Evolutionary conservation across 2,888 invertebrate species (phyloP).

Genomic region (Eugnorisma glareosa): DNA sequence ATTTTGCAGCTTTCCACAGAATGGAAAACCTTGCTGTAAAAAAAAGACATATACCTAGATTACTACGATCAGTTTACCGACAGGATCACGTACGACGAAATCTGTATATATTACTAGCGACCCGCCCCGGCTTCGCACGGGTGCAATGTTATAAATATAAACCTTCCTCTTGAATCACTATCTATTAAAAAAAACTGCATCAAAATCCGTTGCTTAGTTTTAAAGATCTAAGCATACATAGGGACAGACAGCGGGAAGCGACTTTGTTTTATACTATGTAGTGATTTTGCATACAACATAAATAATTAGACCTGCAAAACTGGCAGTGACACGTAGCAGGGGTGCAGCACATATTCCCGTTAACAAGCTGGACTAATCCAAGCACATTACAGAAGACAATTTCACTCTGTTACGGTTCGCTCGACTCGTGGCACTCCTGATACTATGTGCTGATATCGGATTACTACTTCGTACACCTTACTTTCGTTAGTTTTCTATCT

Average conservation of each 20-base stretch:
- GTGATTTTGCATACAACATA: too few relatives aligned
- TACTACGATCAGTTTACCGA: too few relatives aligned
- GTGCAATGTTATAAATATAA: too few relatives aligned
- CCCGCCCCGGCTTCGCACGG: too few relatives aligned
- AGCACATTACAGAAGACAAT: conserved; percentile 52
- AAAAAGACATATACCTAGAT: too few relatives aligned
- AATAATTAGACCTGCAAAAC: conserved; percentile 7
- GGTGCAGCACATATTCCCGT: conserved; percentile 45
- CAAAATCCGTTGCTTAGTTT: too few relatives aligned
- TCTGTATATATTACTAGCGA: neutral
- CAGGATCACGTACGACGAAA: neutral
- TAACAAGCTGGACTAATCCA: conserved; percentile 51
- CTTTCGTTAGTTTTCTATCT: conserved; percentile 62
- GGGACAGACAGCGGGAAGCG: too few relatives aligned
- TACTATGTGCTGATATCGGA: conserved; percentile 53
- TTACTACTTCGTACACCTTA: conserved; percentile 49
- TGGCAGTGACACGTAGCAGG: conserved; percentile 5
- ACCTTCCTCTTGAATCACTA: too few relatives aligned
- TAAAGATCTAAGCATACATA: too few relatives aligned
- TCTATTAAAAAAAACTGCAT: too few relatives aligned
- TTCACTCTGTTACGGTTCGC: conserved; percentile 61
- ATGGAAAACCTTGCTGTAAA: neutral
- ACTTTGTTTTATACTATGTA: too few relatives aligned
- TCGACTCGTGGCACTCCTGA: conserved; percentile 53
- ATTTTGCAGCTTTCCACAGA: neutral